Evolutionary conservation across 2,113 vertebrate genomes (phyloP).

Genomic region (Calidris pygmaea): DNA sequence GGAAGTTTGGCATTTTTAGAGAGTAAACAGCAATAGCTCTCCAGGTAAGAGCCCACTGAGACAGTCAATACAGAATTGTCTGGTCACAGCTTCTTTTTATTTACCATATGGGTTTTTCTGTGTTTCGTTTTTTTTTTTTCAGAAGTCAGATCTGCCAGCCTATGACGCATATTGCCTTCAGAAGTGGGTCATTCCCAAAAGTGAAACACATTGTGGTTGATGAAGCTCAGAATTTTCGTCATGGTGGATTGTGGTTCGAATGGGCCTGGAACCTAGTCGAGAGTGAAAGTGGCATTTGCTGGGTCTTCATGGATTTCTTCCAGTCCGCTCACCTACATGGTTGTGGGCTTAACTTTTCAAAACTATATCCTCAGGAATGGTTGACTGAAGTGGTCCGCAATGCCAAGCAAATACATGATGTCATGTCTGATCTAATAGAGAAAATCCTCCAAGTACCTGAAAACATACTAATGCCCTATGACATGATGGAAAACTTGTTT

Average conservation of each 20-base stretch:
- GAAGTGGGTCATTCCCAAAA: neutral
- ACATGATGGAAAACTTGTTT: neutral
- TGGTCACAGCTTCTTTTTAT: neutral
- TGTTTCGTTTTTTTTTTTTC: neutral
- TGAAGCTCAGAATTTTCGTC: neutral
- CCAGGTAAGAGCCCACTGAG: neutral
- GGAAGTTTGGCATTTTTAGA: neutral
- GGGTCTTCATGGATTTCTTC: neutral
- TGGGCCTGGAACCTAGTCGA: neutral
- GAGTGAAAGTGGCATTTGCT: neutral
- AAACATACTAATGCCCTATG: neutral
- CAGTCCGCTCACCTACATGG: neutral
- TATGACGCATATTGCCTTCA: neutral
- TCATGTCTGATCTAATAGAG: neutral
- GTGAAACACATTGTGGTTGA: neutral
- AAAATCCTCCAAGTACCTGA: neutral
- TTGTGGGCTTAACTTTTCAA: neutral
- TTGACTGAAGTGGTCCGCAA: neutral
- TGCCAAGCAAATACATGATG: neutral
- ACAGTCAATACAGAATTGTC: neutral
- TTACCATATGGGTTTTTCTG: neutral
- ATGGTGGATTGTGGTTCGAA: neutral
- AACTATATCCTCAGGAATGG: neutral
- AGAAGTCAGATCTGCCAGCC: neutral
- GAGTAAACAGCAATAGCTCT: neutral